Evolutionary conservation across 2,888 invertebrate genomes (phyloP).

Genomic region (Melanostoma scalare): DNA sequence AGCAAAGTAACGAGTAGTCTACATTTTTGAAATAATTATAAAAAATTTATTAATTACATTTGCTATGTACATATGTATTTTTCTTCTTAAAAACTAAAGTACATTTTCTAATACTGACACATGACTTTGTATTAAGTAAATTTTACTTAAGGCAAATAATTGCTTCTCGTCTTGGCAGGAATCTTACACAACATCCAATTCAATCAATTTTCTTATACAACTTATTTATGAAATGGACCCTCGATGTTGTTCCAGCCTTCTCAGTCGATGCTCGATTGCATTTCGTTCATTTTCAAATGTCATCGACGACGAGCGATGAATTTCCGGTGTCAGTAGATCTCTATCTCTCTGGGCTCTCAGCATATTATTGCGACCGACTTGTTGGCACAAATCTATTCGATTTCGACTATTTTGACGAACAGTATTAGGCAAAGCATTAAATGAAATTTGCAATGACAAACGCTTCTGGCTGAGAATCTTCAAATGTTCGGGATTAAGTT

Average conservation of each 20-base stretch:
- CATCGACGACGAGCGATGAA: constrained; percentile 79
- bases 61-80: constrained; percentile 27
- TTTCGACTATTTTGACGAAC: constrained; percentile 77
- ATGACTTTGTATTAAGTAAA: constrained; percentile 45
- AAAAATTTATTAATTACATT: constrained; percentile 43
- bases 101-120: constrained; percentile 67
- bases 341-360: constrained; percentile 74
- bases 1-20: neutral
- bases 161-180: constrained; percentile 49
- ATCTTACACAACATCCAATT: constrained; percentile 39
- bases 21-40: neutral
- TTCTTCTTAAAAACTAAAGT: constrained; percentile 43
- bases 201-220: neutral
- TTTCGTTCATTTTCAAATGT: constrained; percentile 77
- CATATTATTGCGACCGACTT: constrained; percentile 78
- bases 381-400: constrained; percentile 76
- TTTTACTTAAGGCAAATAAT: constrained; percentile 1
- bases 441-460: constrained; percentile 81
- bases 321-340: constrained; percentile 73
- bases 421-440: constrained; percentile 76
- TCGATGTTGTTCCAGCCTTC: constrained; percentile 78
- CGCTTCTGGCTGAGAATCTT: constrained; percentile 80
- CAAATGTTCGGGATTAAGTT: constrained; percentile 80
- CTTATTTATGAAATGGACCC: constrained; percentile 76
- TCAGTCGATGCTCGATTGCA: constrained; percentile 77